These are phyloP conservation scores for Sapajus apella DNA, from an alignment of 2,113 vertebrate genomes.

Conservation along the genomic window DNA sequence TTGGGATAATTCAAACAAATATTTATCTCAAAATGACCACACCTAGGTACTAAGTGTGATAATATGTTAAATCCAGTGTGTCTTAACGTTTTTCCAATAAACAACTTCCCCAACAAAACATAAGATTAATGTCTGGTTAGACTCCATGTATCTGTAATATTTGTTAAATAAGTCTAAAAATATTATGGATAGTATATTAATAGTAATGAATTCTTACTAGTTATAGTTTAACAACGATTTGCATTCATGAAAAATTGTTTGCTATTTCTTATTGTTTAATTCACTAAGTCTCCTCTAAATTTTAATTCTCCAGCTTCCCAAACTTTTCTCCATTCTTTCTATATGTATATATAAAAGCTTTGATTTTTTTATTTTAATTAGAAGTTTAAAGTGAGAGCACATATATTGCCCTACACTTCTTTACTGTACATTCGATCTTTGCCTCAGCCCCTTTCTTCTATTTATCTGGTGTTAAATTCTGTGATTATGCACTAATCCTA, in stretches of 20 bases:
- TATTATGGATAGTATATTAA: background rate
- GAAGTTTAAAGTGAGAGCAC: background rate
- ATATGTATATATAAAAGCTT: background rate
- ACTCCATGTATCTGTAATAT: background rate
- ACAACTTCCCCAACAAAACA: background rate
- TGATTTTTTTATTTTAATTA: background rate
- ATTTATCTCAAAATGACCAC: background rate
- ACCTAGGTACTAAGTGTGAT: background rate
- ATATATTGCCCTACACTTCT: fast-evolving
- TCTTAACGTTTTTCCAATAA: background rate
- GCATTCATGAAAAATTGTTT: background rate
- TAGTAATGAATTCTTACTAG: background rate
- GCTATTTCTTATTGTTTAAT: background rate
- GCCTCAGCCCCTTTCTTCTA: background rate
- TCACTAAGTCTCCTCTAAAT: background rate
- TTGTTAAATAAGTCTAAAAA: background rate
- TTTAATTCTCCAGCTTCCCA: background rate
- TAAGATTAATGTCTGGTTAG: background rate
- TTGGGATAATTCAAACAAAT: background rate
- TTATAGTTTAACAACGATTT: background rate
- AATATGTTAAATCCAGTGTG: background rate
- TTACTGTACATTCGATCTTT: background rate
- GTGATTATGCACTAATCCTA: background rate
- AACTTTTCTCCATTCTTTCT: background rate
- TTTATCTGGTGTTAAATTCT: background rate